A percentile compares a stretch with the other conserved stretches of the same genome.
These are phyloP conservation scores for Pomacea canaliculata DNA, from an alignment of 2,888 invertebrate genomes.

Conservation along the genomic window DNA sequence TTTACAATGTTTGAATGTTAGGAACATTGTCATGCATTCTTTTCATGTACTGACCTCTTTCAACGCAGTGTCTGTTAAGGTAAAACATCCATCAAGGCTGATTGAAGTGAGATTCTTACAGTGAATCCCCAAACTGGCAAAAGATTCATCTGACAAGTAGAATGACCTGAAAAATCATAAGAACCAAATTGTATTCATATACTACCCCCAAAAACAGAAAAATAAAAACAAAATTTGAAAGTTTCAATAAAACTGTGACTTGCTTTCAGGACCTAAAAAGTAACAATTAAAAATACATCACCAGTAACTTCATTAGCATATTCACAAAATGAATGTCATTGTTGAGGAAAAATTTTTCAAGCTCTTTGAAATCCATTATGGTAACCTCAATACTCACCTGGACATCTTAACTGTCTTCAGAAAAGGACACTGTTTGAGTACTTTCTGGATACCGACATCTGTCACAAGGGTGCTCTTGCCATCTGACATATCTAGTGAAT, in stretches of 20 bases:
- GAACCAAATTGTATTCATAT: not conserved
- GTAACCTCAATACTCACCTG: constrained; percentile 37
- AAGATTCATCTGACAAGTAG: constrained; percentile 42
- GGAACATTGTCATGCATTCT: too few relatives aligned
- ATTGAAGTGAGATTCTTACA: constrained; percentile 42
- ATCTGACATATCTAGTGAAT: constrained; percentile 47
- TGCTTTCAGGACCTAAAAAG: not conserved
- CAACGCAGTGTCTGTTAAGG: constrained; percentile 43
- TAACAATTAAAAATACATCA: not conserved
- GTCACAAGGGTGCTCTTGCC: constrained; percentile 42
- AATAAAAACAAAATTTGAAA: too few relatives aligned
- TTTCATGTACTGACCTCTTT: constrained; percentile 27
- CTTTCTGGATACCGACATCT: constrained; percentile 37
- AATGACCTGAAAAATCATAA: constrained; percentile 44
- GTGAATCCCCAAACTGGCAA: constrained; percentile 31
- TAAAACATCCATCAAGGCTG: constrained; percentile 50
- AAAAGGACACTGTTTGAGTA: constrained; percentile 41
- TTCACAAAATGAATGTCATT: not conserved
- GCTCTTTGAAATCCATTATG: not conserved
- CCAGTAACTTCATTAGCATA: not conserved
- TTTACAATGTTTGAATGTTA: too few relatives aligned
- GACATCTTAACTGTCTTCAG: constrained; percentile 43
- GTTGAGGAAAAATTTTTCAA: not conserved
- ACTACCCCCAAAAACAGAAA: too few relatives aligned
- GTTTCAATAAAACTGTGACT: too few relatives aligned